Base-by-base conservation (phyloP, 2,888 invertebrate species). In the Drosophila meridionalis region DNA sequence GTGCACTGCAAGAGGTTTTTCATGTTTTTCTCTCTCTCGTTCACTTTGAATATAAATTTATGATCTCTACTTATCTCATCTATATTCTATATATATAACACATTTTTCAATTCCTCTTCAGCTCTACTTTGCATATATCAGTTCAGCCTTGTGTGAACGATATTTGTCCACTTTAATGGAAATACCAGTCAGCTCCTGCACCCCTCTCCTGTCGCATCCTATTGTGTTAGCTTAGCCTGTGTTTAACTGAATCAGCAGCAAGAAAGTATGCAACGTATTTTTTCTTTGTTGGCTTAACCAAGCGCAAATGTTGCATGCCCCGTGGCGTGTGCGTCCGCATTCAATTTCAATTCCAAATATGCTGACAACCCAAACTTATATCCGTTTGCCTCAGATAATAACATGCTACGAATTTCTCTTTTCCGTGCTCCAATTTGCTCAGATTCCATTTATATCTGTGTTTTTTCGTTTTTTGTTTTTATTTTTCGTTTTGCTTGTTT, bases 331-430 rank as follows among this genome's bases (percentile, higher is more conserved):
- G 58, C 52, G 66, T 38, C n/a, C 66, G 52, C 69, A 65, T 80
- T 76, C 78, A 71, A 78, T 82, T 80, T 69, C 80, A 73, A 80
- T 85, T 80, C 26, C 65, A 66, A 87, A 80, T 87, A 59, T 80
- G 83, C 83, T 87, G 83, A 84, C 78, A 85, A 60, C 56, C 45
- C 63, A 69, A 73, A 72, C 69, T 69, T 71, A 69, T 58, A 58
- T 65, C 45, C 52, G 32, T 55, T 70, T 62, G 45, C 60, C 52
- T 69, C 59, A 47, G 50, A 62, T 58, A 70, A 70, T 63, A 73
- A 68, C 47, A 67, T 72, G 62, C 67, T 42, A 30, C 48, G 32
- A 55, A 42, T 55, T 58, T 72, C 71, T 42, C 47, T 61, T 66
- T 60, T 69, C 56, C 70, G 48, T 58, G 69, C 52, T 71, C 52